Evolutionary conservation across 2,113 vertebrate genomes (phyloP), one percentile per base, ranked within the genome.

Genomic region (Erpornis zantholeuca): DNA sequence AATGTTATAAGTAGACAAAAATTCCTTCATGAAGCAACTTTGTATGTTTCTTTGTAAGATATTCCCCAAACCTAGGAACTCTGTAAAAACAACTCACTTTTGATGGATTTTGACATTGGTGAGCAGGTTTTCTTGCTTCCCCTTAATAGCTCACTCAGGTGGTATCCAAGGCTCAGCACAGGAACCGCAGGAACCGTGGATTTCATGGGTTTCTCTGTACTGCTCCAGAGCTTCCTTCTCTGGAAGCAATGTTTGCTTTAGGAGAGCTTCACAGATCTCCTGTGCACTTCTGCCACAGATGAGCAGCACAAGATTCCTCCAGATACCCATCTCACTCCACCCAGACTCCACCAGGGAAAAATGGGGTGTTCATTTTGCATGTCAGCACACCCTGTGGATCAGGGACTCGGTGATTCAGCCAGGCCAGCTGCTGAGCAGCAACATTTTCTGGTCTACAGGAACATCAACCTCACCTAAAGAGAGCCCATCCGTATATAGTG

Each of bases 401-500:
- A 4, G 19, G 9, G 44, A 50, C 23, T 82, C 1, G 0, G 33
- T 2, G 6, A 40, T 65, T 86, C 64, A 89, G 40, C 10, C 68
- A 75, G 42, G 14, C 40, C 52, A 64, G 2, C 53, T 50, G 25
- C 23, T 44, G 44, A 57, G 57, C 23, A 38, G 53, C 11, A 52
- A 12, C 6, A 16, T 61, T 90, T 64, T 83, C n/a, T 61, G 38
- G 27, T 52, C 23, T 90, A 16, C 53, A 63, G 29, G 22, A 10
- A 79, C 72, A 81, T 31, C 42, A 45, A 7, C 36, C 27, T 40
- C 11, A 24, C 16, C 9, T 36, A 40, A 82, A 64, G 68, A n/a
- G 11, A 54, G 15, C 9, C 27, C 10, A 10, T 40, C 31, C 1
- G 0, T 80, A 12, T 28, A 35, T 1, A 10, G 3, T 53, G 40